phyloP scores from a whole-genome alignment of 1,140 invertebrate species.

The Mamestra configurata region DNA sequence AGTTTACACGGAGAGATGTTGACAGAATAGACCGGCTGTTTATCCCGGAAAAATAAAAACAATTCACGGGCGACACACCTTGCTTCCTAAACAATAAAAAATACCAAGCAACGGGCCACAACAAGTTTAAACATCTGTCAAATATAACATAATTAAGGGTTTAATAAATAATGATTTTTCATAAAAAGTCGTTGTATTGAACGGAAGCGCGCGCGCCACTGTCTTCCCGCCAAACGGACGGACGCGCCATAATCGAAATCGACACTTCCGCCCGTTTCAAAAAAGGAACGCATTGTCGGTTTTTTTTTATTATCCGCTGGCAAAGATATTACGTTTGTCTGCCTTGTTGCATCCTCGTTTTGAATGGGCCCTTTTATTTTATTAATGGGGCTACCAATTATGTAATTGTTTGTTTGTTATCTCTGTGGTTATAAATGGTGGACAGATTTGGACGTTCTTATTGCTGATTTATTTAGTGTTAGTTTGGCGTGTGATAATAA shows the following conservation, averaged over 20 bases:
- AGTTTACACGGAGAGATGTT: no score
- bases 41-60: neutral
- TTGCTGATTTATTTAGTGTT: neutral
- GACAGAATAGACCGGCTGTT: no score
- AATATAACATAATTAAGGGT: conserved; percentile 31
- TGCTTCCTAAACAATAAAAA: neutral
- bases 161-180: conserved; percentile 35
- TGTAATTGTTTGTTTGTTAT: conserved; percentile 16
- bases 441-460: conserved; percentile 5
- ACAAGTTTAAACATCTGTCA: conserved; percentile 23
- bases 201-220: conserved; percentile 65
- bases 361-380: conserved; percentile 43
- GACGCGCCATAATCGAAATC: conserved; percentile 83
- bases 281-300: conserved; percentile 77
- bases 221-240: conserved; percentile 78
- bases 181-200: conserved; percentile 58
- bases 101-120: neutral
- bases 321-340: conserved; percentile 54
- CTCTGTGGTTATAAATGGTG: conserved; percentile 6
- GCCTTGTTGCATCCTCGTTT: conserved; percentile 42
- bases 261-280: conserved; percentile 77
- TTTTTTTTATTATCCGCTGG: conserved; percentile 59
- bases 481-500: neutral
- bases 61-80: neutral
- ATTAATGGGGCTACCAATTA: conserved; percentile 17